Percentiles rank a stretch among this genome's conserved stretches.
Conservation (phyloP, 2,113 vertebrate species). For the Melanotaenia duboulayi region DNA sequence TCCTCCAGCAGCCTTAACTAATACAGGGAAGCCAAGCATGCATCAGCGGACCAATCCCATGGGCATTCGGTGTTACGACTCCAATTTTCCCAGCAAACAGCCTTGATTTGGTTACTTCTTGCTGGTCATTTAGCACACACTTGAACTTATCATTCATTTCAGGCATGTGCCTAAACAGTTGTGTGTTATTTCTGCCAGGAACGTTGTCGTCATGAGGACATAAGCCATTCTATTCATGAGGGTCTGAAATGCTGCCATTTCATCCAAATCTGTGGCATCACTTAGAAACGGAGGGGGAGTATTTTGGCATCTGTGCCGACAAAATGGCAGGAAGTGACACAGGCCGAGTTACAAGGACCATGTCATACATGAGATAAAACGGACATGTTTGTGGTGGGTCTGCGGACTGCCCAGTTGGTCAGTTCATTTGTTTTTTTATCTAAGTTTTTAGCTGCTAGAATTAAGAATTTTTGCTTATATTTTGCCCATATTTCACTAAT, state of each 20-base stretch:
- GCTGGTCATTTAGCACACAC: background rate
- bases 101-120: background rate
- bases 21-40: constrained; percentile 25
- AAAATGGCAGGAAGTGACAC: background rate
- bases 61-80: constrained; percentile 37
- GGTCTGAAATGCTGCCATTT: background rate
- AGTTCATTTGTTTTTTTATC: no score
- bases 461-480: no score
- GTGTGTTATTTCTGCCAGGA: constrained; percentile 30
- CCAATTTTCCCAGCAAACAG: constrained; percentile 20
- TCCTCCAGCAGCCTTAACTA: constrained; percentile 36
- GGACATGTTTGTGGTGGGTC: no score
- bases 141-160: constrained; percentile 32
- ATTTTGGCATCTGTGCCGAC: background rate
- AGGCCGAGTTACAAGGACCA: background rate
- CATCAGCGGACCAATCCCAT: constrained; percentile 32
- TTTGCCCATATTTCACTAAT: no score
- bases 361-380: background rate
- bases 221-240: background rate
- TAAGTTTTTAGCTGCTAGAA: no score
- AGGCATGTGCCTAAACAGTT: constrained; percentile 30
- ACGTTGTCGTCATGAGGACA: constrained; percentile 7
- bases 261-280: background rate
- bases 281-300: background rate
- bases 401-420: no score